A percentile compares a stretch with the other conserved stretches of the same genome.
Conservation (phyloP, 2,797 vertebrate species). For the Lophius americanus region DNA sequence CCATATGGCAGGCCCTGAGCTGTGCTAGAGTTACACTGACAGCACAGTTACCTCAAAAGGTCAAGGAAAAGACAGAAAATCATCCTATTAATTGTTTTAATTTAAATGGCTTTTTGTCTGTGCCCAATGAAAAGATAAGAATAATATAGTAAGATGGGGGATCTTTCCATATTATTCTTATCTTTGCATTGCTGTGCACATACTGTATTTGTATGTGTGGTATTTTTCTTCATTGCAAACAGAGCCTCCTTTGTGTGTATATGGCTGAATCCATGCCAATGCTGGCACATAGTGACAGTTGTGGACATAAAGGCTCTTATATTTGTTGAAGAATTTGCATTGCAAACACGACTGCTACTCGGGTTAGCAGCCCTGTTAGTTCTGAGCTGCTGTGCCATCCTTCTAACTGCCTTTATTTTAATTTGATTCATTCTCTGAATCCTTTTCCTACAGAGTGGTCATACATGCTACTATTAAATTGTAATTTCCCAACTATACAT, state of each 20-base stretch:
- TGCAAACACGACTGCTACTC: conserved; percentile 58
- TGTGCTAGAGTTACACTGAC: conserved; percentile 71
- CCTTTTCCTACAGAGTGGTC: background rate
- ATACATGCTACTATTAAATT: conserved; percentile 6
- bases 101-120: conserved; percentile 1
- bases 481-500: conserved; percentile 2
- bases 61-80: conserved; percentile 67
- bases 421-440: conserved; percentile 11
- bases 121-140: background rate
- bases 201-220: conserved; percentile 24
- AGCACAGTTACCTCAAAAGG: conserved; percentile 57
- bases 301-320: conserved; percentile 64
- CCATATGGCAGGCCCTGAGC: conserved; percentile 61
- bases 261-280: conserved; percentile 46
- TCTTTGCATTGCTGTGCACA: conserved; percentile 31
- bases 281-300: conserved; percentile 70
- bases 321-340: conserved; percentile 75
- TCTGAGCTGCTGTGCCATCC: conserved; percentile 33
- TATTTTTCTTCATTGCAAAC: conserved; percentile 59
- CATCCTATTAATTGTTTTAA: conserved; percentile 34
- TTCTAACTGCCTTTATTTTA: conserved; percentile 21
- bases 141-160: background rate
- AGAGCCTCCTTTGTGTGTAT: conserved; percentile 55
- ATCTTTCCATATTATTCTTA: conserved; percentile 34
- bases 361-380: conserved; percentile 38